phyloP scores from a whole-genome alignment of 1,140 invertebrate genomes.

The Vanessa tameamea region DNA sequence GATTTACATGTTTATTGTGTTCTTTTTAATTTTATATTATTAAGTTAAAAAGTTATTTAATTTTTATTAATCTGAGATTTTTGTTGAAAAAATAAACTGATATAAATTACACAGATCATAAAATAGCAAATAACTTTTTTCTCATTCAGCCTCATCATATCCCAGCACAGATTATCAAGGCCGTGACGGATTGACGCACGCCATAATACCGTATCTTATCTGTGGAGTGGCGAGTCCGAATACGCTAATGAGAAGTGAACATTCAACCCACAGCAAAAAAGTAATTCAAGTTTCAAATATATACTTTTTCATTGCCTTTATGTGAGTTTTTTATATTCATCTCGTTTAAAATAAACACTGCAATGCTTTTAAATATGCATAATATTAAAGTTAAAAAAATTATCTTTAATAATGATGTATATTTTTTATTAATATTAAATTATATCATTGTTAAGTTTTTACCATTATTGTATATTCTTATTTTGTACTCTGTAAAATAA shows the following conservation, averaged over 20 bases:
- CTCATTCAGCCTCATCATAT: background rate
- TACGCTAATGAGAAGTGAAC: constrained; percentile 31
- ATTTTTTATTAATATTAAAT: too few relatives aligned
- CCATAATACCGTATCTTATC: constrained; percentile 41
- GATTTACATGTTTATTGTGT: too few relatives aligned
- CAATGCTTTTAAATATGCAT: too few relatives aligned
- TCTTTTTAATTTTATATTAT: too few relatives aligned
- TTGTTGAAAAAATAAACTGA: background rate
- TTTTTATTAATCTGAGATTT: too few relatives aligned
- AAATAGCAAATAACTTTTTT: constrained; percentile 2
- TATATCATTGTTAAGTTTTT: too few relatives aligned
- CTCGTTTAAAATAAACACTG: background rate
- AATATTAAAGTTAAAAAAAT: too few relatives aligned
- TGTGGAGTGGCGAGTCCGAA: constrained; percentile 41
- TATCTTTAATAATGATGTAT: too few relatives aligned
- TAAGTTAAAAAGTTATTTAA: too few relatives aligned
- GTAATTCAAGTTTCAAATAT: background rate
- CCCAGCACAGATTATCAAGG: constrained; percentile 32
- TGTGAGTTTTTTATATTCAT: background rate
- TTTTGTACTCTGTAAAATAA: too few relatives aligned
- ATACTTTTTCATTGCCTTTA: background rate
- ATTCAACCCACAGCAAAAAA: background rate
- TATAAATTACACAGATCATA: background rate
- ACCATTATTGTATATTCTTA: too few relatives aligned
- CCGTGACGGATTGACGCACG: constrained; percentile 55